Conservation (phyloP, 2,113 vertebrate species). For the Cottus gobio region DNA sequence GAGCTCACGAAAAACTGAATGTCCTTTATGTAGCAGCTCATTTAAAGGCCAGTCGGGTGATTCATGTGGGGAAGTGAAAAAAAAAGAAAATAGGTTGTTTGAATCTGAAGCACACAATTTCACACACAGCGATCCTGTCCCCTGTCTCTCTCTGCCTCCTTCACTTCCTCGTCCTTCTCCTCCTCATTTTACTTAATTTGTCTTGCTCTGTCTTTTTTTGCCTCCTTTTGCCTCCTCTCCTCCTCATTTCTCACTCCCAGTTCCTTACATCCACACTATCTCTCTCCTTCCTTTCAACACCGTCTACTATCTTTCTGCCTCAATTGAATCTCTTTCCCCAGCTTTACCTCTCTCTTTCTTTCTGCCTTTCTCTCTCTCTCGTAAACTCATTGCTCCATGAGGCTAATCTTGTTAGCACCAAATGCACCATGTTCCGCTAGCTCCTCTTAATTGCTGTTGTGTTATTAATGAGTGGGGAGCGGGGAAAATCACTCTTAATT, state of each 20-base stretch:
- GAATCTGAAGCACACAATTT: conserved; percentile 34
- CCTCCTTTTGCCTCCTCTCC: neutral
- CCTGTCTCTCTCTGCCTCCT: conserved; percentile 4
- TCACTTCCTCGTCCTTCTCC: neutral
- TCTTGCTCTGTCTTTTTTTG: conserved; percentile 3
- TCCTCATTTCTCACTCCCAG: conserved; percentile 15
- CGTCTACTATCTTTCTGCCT: conserved; percentile 49
- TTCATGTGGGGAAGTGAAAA: conserved; percentile 37
- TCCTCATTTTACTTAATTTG: conserved; percentile 18
- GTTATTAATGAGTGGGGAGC: conserved; percentile 97
- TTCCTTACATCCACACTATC: conserved; percentile 25
- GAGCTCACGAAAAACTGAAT: conserved; percentile 62
- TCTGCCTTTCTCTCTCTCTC: conserved; percentile 39
- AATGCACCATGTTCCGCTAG: conserved; percentile 87
- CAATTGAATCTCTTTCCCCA: conserved; percentile 31
- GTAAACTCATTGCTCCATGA: conserved; percentile 83
- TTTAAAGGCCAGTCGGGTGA: conserved; percentile 69
- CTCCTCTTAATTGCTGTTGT: conserved; percentile 98
- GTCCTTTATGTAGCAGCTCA: conserved; percentile 67
- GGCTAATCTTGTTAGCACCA: conserved; percentile 88
- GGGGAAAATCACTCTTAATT: conserved; percentile 97
- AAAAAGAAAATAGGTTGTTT: conserved; percentile 17
- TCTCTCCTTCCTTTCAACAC: conserved; percentile 38
- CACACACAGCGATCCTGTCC: neutral
- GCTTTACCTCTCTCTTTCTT: neutral